Percentiles rank a stretch among this genome's conserved stretches.
phyloP scores from a whole-genome alignment of 2,113 vertebrate species.

The Macheiramphus alcinus region DNA sequence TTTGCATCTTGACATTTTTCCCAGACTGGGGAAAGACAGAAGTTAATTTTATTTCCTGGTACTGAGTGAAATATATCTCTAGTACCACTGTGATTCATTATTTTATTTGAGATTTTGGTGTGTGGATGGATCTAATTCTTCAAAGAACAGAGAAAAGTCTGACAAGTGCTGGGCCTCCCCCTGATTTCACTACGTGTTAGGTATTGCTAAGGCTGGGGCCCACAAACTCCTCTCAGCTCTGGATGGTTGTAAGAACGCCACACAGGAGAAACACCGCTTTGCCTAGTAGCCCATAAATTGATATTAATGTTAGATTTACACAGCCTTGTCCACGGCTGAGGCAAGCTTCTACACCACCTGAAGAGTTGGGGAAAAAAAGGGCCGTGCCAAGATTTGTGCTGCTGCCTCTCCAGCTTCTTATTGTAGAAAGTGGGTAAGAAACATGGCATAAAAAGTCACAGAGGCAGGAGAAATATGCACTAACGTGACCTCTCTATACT shows the following conservation, averaged over 20 bases:
- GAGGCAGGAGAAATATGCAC: not conserved
- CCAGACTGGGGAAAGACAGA: not conserved
- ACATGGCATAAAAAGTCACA: not conserved
- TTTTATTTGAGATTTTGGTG: not conserved
- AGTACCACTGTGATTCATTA: not conserved
- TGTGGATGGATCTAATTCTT: not conserved
- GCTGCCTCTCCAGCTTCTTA: not conserved
- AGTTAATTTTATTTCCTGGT: not conserved
- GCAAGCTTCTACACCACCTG: not conserved
- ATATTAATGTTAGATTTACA: not conserved
- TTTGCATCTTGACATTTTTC: not conserved
- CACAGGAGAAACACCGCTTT: rapidly evolving
- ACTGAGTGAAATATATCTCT: not conserved
- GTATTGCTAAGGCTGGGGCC: not conserved
- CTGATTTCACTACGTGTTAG: not conserved
- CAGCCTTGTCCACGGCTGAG: not conserved
- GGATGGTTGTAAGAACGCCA: not conserved
- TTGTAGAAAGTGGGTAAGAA: not conserved
- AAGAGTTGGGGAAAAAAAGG: not conserved
- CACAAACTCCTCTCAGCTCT: not conserved
- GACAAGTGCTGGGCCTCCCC: not conserved
- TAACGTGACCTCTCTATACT: rapidly evolving
- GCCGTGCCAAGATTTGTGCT: rapidly evolving
- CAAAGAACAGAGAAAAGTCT: not conserved
- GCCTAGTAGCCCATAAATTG: not conserved